Evolutionary conservation across 1,140 invertebrate species (phyloP), one percentile per base, ranked within the genome.

Genomic region (Oppia nitens): DNA sequence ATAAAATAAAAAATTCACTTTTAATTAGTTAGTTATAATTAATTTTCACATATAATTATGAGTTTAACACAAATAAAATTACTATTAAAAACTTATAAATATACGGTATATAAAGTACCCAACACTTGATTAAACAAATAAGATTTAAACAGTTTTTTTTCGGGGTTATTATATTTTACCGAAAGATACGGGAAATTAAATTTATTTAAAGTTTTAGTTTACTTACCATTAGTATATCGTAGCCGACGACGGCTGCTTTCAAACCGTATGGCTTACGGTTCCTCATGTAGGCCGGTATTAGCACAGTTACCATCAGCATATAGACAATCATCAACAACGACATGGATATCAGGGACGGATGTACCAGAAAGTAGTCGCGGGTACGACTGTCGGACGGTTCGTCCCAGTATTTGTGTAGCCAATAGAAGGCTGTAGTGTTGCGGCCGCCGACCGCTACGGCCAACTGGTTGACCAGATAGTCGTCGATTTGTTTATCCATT

Each of bases 351-450:
- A 73, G 68, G 74, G 85, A 85, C 54, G 81, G 82, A 21, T 69
- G 64, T 84, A 94, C 90, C 76, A 96, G 80, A 17, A 81, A 73
- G 86, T 88, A 95, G 67, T 83, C 80, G 61, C 81, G 83, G 32
- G 94, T 87, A 60, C 92, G 78, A 24, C 84, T 83, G 81, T 94
- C 90, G 24, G 50, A 25, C 4, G 12, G 12, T 21, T 60, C 57
- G 11, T 60, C 40, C 57, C 45, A 60, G 24, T 60, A 54, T 27
- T 50, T 28, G 47, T 60, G 54, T 32, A 53, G 56, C 51, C 32
- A 51, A 70, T 53, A 77, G 21, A 58, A 53, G 9, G 51, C 77
- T 28, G 70, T 77, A 2, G 72, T 77, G 23, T 58, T 55, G 4
- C 24, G 49, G 40, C 12, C 25, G 11, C 57, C 57, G n/a, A 58